Evolutionary conservation across 2,888 invertebrate species (phyloP).

Genomic region (Cryptophagus acutangulus): DNA sequence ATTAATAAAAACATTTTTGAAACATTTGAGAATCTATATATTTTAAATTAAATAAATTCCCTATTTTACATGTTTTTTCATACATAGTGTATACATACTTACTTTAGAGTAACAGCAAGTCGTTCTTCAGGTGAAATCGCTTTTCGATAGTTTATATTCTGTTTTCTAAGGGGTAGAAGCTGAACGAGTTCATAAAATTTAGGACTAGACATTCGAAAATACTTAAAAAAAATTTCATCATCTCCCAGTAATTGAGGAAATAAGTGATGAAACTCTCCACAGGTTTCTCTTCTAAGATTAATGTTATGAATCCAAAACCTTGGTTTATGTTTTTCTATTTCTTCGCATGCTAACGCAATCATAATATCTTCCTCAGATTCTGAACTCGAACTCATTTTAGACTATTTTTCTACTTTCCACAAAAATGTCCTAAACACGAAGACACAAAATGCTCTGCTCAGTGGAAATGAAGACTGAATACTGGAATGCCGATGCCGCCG

Average conservation of each 20-base stretch:
- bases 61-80: neutral
- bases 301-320: constrained; percentile 14
- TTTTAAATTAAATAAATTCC: neutral
- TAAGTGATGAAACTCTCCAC: constrained; percentile 14
- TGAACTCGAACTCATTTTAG: constrained; percentile 3
- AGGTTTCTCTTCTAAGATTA: constrained; percentile 14
- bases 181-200: constrained; percentile 8
- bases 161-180: constrained; percentile 4
- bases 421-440: too few species aligned
- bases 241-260: constrained; percentile 9
- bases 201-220: constrained; percentile 11
- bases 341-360: constrained; percentile 11
- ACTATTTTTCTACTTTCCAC: too few species aligned
- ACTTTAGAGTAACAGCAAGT: constrained; percentile 14
- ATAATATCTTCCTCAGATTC: constrained; percentile 9
- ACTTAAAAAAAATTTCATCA: constrained; percentile 9
- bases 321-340: constrained; percentile 12
- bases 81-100: constrained; percentile 6
- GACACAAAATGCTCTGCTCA: too few species aligned
- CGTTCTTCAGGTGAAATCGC: constrained; percentile 14
- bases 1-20: too few species aligned
- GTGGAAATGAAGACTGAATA: too few species aligned
- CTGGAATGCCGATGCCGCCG: too few species aligned
- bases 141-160: constrained; percentile 15
- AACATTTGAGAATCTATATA: neutral